Percentiles rank a stretch among this genome's conserved stretches.
Conservation (phyloP, 1,140 invertebrate species). For the Platorchestia sp. region DNA sequence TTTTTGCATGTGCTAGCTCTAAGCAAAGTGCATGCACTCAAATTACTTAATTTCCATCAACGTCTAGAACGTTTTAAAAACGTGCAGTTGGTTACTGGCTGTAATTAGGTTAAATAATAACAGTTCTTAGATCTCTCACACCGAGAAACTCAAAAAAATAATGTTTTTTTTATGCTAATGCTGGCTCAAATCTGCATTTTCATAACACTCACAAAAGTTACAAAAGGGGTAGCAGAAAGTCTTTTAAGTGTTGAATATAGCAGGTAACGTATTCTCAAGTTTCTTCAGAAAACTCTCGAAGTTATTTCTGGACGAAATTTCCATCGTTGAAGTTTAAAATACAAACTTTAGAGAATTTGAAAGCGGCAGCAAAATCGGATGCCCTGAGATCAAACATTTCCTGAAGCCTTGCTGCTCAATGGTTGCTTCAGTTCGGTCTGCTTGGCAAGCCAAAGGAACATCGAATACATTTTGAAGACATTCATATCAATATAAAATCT, state of each 20-base stretch:
- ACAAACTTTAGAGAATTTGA: not conserved
- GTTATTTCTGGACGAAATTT: not conserved
- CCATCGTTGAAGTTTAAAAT: not conserved
- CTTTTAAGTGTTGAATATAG: not conserved
- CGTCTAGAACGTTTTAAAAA: not conserved
- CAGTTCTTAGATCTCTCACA: not conserved
- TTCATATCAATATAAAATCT: not conserved
- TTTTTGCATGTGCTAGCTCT: not conserved
- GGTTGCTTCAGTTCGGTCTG: not conserved
- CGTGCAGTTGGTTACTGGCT: not conserved
- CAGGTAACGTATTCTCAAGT: not conserved
- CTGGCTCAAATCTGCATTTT: not conserved
- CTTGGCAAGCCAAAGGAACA: not conserved
- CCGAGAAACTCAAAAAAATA: not conserved
- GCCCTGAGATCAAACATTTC: not conserved
- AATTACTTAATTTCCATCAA: not conserved
- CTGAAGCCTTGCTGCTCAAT: not conserved
- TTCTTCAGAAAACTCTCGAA: too few relatives aligned
- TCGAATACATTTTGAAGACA: not conserved
- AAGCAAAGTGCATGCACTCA: not conserved
- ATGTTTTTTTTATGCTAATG: not conserved
- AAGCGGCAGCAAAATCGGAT: not conserved
- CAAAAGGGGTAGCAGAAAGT: not conserved
- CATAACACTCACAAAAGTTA: not conserved
- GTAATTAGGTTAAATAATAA: not conserved